phyloP scores from a whole-genome alignment of 2,797 vertebrate genomes.

The Anniella stebbinsi region DNA sequence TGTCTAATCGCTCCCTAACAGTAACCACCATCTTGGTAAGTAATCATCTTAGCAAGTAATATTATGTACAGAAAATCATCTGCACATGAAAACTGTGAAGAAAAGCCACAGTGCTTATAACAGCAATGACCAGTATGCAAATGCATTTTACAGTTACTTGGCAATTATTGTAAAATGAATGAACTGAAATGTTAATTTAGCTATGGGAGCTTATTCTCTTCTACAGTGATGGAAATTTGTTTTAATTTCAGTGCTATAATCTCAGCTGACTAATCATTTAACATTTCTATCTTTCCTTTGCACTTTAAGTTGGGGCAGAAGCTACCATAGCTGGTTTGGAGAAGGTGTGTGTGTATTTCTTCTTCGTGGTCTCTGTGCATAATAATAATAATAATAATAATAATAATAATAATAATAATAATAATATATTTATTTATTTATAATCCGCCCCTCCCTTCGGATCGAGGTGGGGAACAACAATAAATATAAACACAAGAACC shows the following conservation, averaged over 20 bases:
- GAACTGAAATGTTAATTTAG: constrained; percentile 48
- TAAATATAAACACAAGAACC: too few species aligned
- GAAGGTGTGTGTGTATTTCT: not conserved
- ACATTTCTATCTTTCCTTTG: constrained; percentile 43
- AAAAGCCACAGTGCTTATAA: constrained; percentile 37
- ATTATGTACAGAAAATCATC: constrained; percentile 47
- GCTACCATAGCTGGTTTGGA: not conserved
- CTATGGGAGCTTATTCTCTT: constrained; percentile 52
- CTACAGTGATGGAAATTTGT: constrained; percentile 41
- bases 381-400: too few species aligned
- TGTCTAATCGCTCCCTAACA: constrained; percentile 94
- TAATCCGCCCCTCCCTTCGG: too few species aligned
- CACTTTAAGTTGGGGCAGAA: constrained; percentile 47
- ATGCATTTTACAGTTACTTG: constrained; percentile 28
- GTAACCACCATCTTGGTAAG: constrained; percentile 97
- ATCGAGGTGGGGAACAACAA: too few species aligned
- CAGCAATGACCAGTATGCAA: constrained; percentile 45
- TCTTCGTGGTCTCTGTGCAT: too few species aligned
- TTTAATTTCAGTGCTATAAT: constrained; percentile 34
- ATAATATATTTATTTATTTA: too few species aligned
- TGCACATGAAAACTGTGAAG: constrained; percentile 15
- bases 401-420: too few species aligned
- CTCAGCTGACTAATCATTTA: constrained; percentile 48
- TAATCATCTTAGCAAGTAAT: constrained; percentile 86
- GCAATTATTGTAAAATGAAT: constrained; percentile 49